These are phyloP conservation scores for Lithobates sylvaticus DNA, from an alignment of 2,797 vertebrate genomes.

Conservation along the genomic window DNA sequence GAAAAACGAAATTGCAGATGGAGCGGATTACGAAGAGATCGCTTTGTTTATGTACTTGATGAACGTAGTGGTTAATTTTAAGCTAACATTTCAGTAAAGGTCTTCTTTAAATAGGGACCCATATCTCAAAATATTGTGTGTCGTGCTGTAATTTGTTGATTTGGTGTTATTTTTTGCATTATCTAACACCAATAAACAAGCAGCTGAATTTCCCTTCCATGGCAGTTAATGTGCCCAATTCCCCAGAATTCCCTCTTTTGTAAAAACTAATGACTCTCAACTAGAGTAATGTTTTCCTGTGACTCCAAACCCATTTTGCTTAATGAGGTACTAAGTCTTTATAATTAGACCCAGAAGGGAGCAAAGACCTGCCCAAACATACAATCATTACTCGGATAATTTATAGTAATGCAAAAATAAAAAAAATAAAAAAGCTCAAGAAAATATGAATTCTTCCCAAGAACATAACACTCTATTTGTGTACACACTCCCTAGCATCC, in stretches of 20 bases:
- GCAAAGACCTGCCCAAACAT: constrained; percentile 79
- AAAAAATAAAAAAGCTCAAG: constrained; percentile 75
- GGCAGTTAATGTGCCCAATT: constrained; percentile 69
- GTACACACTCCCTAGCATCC: constrained; percentile 83
- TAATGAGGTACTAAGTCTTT: constrained; percentile 88
- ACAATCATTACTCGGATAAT: constrained; percentile 86
- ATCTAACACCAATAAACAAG: constrained; percentile 42
- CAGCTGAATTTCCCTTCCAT: constrained; percentile 64
- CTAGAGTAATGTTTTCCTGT: constrained; percentile 81
- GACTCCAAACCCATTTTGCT: constrained; percentile 82
- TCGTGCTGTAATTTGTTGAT: neutral
- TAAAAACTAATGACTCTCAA: constrained; percentile 82
- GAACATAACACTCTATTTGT: constrained; percentile 82
- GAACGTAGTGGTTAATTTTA: too few relatives aligned
- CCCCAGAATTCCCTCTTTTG: constrained; percentile 73
- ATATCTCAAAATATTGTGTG: too few relatives aligned
- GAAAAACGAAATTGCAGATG: too few relatives aligned
- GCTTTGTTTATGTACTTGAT: too few relatives aligned
- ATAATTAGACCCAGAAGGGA: constrained; percentile 87
- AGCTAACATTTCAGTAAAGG: too few relatives aligned
- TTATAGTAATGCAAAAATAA: constrained; percentile 77
- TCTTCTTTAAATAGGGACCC: too few relatives aligned
- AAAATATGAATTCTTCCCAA: constrained; percentile 79
- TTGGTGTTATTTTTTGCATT: constrained; percentile 23
- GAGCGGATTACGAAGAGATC: too few relatives aligned